Evolutionary conservation across 1,140 invertebrate genomes (phyloP).

Genomic region (Megalonaias nervosa): DNA sequence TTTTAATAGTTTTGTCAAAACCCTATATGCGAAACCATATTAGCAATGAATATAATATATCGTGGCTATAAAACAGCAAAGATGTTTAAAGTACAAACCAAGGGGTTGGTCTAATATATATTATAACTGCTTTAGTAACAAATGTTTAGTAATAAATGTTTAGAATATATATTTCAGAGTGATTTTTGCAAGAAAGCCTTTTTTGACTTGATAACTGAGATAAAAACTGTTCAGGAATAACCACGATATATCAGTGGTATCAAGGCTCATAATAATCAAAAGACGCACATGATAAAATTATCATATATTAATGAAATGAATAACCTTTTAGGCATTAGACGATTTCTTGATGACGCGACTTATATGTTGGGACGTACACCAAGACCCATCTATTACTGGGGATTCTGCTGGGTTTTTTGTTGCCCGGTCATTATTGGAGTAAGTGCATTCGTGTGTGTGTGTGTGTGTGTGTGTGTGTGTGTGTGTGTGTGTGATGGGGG

Average conservation of each 20-base stretch:
- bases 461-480: neutral
- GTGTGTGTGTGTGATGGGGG: neutral
- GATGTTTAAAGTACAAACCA: too few relatives aligned
- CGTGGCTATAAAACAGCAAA: too few relatives aligned
- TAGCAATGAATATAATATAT: too few relatives aligned
- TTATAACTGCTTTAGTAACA: too few relatives aligned
- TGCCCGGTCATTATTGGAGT: constrained; percentile 51
- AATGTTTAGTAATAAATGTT: too few relatives aligned
- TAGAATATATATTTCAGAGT: too few relatives aligned
- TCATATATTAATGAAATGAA: neutral
- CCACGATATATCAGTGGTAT: neutral
- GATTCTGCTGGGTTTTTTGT: constrained; percentile 50
- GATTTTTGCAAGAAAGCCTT: too few relatives aligned
- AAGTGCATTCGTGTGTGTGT: constrained; percentile 23
- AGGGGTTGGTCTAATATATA: too few relatives aligned
- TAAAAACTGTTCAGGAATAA: neutral
- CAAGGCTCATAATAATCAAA: neutral
- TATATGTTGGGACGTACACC: constrained; percentile 55
- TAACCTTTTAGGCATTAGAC: constrained; percentile 69
- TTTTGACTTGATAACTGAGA: neutral
- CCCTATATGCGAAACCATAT: too few relatives aligned
- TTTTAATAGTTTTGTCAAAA: too few relatives aligned
- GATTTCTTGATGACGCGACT: constrained; percentile 70
- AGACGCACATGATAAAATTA: neutral
- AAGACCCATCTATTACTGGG: constrained; percentile 50